Evolutionary conservation across 2,888 invertebrate genomes (phyloP).

Genomic region (Hetaerina titia): DNA sequence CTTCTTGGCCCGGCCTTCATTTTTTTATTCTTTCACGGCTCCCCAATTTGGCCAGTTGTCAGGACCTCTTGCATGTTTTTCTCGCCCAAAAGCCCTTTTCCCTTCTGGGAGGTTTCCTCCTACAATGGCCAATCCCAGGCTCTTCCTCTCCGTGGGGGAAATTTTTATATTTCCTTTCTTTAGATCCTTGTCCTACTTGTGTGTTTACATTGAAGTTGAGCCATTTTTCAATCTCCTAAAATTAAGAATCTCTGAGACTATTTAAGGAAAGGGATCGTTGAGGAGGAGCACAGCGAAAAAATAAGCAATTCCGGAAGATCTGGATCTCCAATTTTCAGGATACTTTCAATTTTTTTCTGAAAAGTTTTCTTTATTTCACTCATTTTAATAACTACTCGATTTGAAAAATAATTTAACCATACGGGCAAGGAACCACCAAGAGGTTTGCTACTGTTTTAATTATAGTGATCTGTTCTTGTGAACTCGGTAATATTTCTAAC

Average conservation of each 20-base stretch:
- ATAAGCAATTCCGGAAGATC: not conserved
- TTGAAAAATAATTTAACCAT: not conserved
- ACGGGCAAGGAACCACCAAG: not conserved
- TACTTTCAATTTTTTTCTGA: not conserved
- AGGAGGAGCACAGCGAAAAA: not conserved
- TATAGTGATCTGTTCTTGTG: too few species aligned
- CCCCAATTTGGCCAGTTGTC: slow-evolving; percentile 32
- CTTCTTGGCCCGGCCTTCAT: not conserved
- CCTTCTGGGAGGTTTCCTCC: not conserved
- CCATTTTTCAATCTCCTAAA: slow-evolving; percentile 12
- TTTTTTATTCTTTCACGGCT: not conserved
- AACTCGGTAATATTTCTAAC: too few species aligned
- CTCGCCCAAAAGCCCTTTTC: not conserved
- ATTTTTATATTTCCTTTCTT: not conserved
- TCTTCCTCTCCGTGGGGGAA: not conserved
- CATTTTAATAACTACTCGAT: not conserved
- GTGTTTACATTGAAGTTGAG: slow-evolving; percentile 6
- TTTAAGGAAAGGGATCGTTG: not conserved
- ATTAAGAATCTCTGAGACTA: not conserved
- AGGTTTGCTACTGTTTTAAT: too few species aligned
- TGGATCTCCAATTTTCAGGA: not conserved
- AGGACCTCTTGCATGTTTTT: slow-evolving; percentile 14
- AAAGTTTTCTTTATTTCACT: not conserved
- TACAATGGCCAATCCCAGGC: not conserved
- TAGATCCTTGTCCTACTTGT: not conserved